A percentile compares a stretch with the other conserved stretches of the same genome.
Evolutionary conservation across 2,797 vertebrate species (phyloP).

Genomic region (Pseudopleuronectes americanus): DNA sequence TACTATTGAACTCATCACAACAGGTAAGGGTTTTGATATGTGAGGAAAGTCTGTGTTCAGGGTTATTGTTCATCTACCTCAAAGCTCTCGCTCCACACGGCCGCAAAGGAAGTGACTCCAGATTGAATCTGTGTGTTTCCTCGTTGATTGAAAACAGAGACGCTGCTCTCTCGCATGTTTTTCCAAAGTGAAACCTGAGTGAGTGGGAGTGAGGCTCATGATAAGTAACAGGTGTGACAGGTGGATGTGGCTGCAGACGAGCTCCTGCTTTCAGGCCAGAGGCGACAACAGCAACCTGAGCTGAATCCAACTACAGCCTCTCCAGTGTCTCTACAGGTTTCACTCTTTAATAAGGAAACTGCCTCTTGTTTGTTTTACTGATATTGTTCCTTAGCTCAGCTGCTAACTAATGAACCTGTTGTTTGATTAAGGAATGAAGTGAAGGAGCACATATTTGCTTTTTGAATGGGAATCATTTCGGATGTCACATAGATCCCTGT

Average conservation of each 20-base stretch:
- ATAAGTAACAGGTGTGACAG: conserved; percentile 66
- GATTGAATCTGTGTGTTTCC: background rate
- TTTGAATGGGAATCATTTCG: too few relatives aligned
- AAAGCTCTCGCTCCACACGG: background rate
- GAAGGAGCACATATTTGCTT: background rate
- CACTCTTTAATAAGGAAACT: background rate
- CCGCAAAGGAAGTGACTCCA: background rate
- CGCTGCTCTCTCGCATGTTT: background rate
- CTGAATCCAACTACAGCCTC: background rate
- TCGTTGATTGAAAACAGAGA: background rate
- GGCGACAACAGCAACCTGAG: conserved; percentile 11
- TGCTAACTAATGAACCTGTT: background rate
- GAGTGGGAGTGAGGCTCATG: conserved; percentile 22
- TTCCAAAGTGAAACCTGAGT: conserved; percentile 48
- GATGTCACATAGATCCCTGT: too few relatives aligned
- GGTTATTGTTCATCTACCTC: background rate
- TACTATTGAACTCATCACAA: background rate
- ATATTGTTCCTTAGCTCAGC: background rate
- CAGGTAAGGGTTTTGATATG: conserved; percentile 63
- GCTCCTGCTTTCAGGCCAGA: conserved; percentile 26
- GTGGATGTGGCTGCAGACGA: conserved; percentile 40
- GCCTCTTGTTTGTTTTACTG: background rate
- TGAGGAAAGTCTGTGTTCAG: background rate
- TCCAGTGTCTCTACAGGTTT: background rate
- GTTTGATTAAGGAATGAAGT: background rate